These are phyloP conservation scores for Pecten maximus DNA, from an alignment of 2,888 invertebrate species.

Conservation along the genomic window DNA sequence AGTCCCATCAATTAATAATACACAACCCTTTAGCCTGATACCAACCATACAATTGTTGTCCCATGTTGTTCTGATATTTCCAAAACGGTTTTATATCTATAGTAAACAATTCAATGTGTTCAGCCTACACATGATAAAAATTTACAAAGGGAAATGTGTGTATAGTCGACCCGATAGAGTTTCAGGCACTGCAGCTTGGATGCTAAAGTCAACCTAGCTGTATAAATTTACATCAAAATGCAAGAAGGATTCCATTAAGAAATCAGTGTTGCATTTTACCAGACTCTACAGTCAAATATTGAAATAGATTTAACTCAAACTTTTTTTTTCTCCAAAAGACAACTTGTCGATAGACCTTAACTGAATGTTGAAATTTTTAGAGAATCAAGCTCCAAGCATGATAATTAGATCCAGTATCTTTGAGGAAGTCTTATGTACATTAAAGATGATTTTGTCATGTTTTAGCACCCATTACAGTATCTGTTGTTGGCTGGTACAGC, in stretches of 20 bases:
- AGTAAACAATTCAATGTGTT: neutral
- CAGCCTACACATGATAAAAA: neutral
- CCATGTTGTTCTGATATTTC: neutral
- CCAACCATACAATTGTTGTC: neutral
- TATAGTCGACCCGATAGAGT: too few species aligned
- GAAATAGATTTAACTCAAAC: too few species aligned
- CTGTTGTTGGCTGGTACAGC: neutral
- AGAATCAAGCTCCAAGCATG: too few species aligned
- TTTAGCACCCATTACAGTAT: neutral
- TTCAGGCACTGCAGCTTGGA: neutral
- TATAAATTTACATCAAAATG: neutral
- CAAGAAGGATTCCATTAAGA: neutral
- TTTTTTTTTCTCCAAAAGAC: too few species aligned
- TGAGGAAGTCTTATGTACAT: too few species aligned
- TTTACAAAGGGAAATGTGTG: neutral
- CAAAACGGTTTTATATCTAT: neutral
- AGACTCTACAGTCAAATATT: too few species aligned
- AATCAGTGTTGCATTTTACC: too few species aligned
- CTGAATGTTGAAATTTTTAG: too few species aligned
- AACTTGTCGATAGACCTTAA: too few species aligned
- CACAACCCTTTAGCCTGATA: neutral
- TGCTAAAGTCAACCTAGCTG: neutral
- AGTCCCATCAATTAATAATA: conserved; percentile 7
- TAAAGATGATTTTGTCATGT: neutral
- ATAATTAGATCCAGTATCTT: too few species aligned